phyloP scores from a whole-genome alignment of 2,888 invertebrate genomes.

The Bombylius major region DNA sequence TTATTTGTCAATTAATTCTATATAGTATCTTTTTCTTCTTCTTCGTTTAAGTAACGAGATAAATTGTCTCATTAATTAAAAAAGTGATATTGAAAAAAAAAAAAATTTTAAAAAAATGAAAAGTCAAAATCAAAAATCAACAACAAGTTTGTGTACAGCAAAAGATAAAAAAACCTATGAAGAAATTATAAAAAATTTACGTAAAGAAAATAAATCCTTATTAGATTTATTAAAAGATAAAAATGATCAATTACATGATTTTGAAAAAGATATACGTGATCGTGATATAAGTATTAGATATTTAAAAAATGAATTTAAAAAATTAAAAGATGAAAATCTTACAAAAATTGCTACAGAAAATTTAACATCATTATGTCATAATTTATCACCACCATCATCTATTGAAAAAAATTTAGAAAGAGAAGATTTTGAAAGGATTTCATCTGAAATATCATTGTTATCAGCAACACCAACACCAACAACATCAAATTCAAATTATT shows the following conservation, averaged over 20 bases:
- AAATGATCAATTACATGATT: constrained; percentile 18
- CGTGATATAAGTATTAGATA: constrained; percentile 17
- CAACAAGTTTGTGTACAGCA: neutral
- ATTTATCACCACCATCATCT: neutral
- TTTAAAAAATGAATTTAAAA: constrained; percentile 15
- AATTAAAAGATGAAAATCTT: constrained; percentile 11
- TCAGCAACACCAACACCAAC: neutral
- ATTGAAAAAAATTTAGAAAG: neutral
- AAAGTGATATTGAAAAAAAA: too few species aligned
- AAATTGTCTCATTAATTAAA: too few species aligned
- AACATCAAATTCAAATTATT: neutral
- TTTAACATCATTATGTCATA: neutral
- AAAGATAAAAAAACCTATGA: constrained; percentile 17
- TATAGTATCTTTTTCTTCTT: too few species aligned
- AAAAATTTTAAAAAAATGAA: neutral
- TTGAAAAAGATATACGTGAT: constrained; percentile 19
- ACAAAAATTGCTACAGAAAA: neutral
- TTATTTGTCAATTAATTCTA: too few species aligned
- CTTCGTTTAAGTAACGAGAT: too few species aligned
- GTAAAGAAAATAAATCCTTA: constrained; percentile 19
- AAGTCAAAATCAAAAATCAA: neutral
- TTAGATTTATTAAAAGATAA: constrained; percentile 20
- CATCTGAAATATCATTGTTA: too few species aligned
- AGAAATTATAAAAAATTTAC: constrained; percentile 17
- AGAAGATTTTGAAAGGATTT: neutral